Evolutionary conservation across 2,797 vertebrate genomes (phyloP), one percentile per base, ranked within the genome.

Genomic region (Sardinella longiceps): DNA sequence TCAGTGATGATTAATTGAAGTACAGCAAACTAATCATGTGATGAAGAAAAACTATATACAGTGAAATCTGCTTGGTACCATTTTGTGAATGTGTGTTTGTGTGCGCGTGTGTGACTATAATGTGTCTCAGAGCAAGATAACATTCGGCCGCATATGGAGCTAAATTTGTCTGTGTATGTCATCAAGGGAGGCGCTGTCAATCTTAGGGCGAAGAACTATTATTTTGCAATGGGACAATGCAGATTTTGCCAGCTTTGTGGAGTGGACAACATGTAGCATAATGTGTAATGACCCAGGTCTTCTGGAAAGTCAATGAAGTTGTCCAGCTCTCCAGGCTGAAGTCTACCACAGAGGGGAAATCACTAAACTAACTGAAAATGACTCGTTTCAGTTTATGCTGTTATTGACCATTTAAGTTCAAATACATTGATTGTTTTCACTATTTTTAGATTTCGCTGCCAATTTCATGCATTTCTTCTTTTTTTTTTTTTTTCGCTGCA

Each of bases 401-500:
- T 74, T 33, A 74, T 37, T 33, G 37, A 70, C 33, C 0, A 70
- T 70, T 74, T 74, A 37, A 74, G 30, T 39, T 37, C 7, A 74
- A 15, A 37, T 74, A 74, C 66, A 14, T 74, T 37, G 18, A 74
- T 74, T 39, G 14, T 74, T 70, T 14, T 70, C 28, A 28, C 63
- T 37, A 37, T 70, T 70, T 70, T 37, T 60, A 28, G 2, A n/a
- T n/a, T 30, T 83, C 83, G 89, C 87, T 87, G 89, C 81, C 87
- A 84, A 86, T 85, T 37, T 74, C 66, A 74, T 37, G 66, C 66
- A 28, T 43, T 43, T 43, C 7, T 43, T 43, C n/a, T n/a, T n/a
- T n/a, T n/a, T n/a, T n/a, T 48, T 48, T 48, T 48, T 46, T 66
- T 60, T 70, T 70, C 33, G 28, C 63, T 33, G 12, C 63, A 18